Base-by-base conservation (phyloP, 2,888 invertebrate species). In the Phania funesta region DNA sequence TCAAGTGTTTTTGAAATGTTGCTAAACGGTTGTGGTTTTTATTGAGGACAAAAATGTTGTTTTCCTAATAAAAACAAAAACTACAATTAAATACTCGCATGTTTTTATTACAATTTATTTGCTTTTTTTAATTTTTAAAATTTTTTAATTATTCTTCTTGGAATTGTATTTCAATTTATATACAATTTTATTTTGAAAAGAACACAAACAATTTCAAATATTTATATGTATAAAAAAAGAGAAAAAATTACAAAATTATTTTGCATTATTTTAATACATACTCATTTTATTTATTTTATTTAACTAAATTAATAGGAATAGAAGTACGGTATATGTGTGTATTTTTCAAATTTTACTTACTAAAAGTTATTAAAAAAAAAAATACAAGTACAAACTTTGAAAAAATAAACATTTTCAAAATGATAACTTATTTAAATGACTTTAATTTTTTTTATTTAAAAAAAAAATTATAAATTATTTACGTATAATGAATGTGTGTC, bases 281-380 rank as follows among this genome's bases (percentile, higher is more conserved):
- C 7, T 29, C 4, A 29, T 29, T 29, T 29, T 29, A 29, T 38
- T 2, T 73, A 16, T 38, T 46, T 54, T 46, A 52, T 35, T 75
- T 65, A 29, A 67, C 71, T 80, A 81, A 81, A 81, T 73, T 81
- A 81, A 77, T 81, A 81, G 81, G 80, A 81, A 81, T 81, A 81
- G 75, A 70, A 77, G 68, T 77, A 68, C 11, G 38, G 41, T 67
- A 20, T 70, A 70, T 75, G 22, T 46, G 38, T 54, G 1, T 65
- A 24, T 38, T 22, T 62, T 2, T 24, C 7, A 38, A 26, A 48
- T 41, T 11, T 62, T 50, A 35, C 18, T 38, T 50, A 41, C 71
- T 73, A 62, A 29, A 32, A 2, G 46, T 70, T 22, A 58, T 68
- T 24, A 56, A 56, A 68, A 32, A 68, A 41, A 60, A 26, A 18